Evolutionary conservation across 2,113 vertebrate genomes (phyloP).

Genomic region (Hipposideros armiger): DNA sequence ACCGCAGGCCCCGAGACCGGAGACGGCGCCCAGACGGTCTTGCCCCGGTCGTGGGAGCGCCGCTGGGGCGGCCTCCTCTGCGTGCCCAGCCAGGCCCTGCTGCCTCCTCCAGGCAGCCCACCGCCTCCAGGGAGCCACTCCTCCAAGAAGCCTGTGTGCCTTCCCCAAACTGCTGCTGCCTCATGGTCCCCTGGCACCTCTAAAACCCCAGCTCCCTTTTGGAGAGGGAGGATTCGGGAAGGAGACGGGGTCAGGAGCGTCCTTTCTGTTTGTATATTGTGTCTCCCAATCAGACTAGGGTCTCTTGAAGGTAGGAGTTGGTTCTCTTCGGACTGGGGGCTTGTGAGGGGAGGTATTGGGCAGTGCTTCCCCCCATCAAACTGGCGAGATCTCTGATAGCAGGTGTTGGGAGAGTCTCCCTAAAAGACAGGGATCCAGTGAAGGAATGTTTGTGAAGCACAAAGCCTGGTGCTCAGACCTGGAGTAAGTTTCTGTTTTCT

Average conservation of each 20-base stretch:
- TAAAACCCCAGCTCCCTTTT: background rate
- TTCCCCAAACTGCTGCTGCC: background rate
- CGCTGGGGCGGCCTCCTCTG: constrained; percentile 51
- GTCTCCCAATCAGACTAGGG: background rate
- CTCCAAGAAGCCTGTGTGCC: background rate
- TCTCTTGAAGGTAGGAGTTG: background rate
- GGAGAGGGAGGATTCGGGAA: background rate
- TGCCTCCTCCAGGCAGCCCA: constrained; percentile 74
- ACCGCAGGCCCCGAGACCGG: constrained; percentile 82
- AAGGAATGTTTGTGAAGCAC: background rate
- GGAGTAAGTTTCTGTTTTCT: background rate
- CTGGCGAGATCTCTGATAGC: background rate
- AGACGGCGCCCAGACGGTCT: constrained; percentile 82
- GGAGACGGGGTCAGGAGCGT: background rate
- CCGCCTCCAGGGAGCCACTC: background rate
- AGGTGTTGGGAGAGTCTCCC: background rate
- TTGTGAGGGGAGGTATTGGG: background rate
- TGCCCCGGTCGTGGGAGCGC: constrained; percentile 82
- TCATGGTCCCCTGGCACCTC: background rate
- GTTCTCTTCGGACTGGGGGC: background rate
- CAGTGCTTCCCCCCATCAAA: too few species aligned
- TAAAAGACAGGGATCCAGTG: background rate
- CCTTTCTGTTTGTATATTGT: background rate
- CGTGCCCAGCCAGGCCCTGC: background rate
- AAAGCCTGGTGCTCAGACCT: background rate